Evolutionary conservation across 1,140 invertebrate genomes (phyloP).

Genomic region (Microplitis mediator): DNA sequence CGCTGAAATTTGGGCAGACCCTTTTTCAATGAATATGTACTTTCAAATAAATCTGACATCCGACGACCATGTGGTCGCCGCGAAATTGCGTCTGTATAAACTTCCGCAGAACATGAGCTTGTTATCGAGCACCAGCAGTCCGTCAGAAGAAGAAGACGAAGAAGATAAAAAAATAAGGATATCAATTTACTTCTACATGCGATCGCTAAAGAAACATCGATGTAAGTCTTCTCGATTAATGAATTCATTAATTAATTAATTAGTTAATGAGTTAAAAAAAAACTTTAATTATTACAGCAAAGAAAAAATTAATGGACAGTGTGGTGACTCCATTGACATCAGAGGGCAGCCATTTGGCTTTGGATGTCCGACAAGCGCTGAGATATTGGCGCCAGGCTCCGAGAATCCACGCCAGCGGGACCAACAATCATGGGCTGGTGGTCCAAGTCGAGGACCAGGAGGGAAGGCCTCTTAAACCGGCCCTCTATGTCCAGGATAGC

Average conservation of each 20-base stretch:
- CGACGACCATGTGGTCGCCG: slow-evolving; percentile 60
- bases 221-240: slow-evolving; percentile 49
- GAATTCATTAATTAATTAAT: neutral
- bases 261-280: neutral
- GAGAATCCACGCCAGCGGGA: slow-evolving; percentile 45
- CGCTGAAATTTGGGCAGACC: slow-evolving; percentile 62
- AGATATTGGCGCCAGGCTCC: slow-evolving; percentile 49
- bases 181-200: slow-evolving; percentile 68
- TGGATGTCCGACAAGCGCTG: slow-evolving; percentile 52
- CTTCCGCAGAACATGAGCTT: slow-evolving; percentile 57
- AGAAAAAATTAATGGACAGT: slow-evolving; percentile 65
- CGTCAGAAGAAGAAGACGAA: slow-evolving; percentile 45
- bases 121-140: slow-evolving; percentile 22
- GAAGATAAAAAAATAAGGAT: slow-evolving; percentile 68
- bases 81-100: slow-evolving; percentile 65
- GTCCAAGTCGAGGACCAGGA: slow-evolving; percentile 71
- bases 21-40: slow-evolving; percentile 64
- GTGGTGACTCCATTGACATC: slow-evolving; percentile 59
- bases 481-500: slow-evolving; percentile 62
- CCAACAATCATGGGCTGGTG: slow-evolving; percentile 65
- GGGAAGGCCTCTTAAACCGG: slow-evolving; percentile 61
- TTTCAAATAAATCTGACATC: slow-evolving; percentile 64
- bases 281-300: slow-evolving; percentile 48
- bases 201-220: slow-evolving; percentile 65
- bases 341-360: slow-evolving; percentile 49